Evolutionary conservation across 2,113 vertebrate species (phyloP).

Genomic region (Corydoras maculifer): DNA sequence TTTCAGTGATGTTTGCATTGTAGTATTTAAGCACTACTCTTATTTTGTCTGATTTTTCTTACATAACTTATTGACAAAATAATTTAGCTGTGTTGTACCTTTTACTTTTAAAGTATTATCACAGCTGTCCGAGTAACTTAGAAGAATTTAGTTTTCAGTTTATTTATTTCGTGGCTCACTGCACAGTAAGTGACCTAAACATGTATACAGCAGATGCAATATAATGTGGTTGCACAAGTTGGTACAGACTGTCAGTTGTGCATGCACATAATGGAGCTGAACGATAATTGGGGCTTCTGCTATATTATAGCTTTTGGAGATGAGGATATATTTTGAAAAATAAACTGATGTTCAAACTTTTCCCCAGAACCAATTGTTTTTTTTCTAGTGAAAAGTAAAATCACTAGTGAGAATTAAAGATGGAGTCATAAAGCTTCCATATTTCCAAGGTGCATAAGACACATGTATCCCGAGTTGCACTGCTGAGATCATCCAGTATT

Average conservation of each 20-base stretch:
- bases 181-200: neutral
- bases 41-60: neutral
- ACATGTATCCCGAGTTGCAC: too few relatives aligned
- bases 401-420: too few relatives aligned
- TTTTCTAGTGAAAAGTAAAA: too few relatives aligned
- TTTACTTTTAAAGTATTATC: neutral
- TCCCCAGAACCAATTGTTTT: too few relatives aligned
- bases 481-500: too few relatives aligned
- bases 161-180: slow-evolving; percentile 7
- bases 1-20: neutral
- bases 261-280: neutral
- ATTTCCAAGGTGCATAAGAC: too few relatives aligned
- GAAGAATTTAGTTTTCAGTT: neutral
- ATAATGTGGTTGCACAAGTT: neutral
- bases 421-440: too few relatives aligned
- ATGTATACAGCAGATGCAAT: neutral
- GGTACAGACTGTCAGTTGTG: neutral
- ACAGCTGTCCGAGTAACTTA: neutral
- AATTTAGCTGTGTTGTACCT: neutral
- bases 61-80: neutral
- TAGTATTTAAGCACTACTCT: neutral
- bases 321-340: too few relatives aligned
- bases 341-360: too few relatives aligned
- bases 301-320: neutral
- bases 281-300: neutral